A percentile compares a stretch with the other conserved stretches of the same genome.
These are phyloP conservation scores for Epinotia demarniana DNA, from an alignment of 2,888 invertebrate species.

Conservation along the genomic window DNA sequence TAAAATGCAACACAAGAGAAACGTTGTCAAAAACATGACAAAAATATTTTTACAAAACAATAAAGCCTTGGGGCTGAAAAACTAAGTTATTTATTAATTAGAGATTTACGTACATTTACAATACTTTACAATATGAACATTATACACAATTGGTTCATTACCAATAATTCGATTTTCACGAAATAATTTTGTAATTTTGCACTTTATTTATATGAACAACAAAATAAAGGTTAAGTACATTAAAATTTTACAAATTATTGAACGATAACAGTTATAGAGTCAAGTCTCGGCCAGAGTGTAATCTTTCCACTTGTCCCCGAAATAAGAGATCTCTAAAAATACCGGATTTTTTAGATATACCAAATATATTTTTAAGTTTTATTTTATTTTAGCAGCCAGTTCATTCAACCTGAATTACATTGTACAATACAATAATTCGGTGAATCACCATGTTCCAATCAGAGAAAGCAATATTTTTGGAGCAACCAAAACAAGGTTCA, in stretches of 20 bases:
- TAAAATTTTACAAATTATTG: constrained; percentile 26
- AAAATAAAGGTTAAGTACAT: constrained; percentile 47
- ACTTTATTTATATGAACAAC: constrained; percentile 62
- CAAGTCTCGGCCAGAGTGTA: constrained; percentile 1
- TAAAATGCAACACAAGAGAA: constrained; percentile 77
- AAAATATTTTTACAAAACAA: constrained; percentile 65
- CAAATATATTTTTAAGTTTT: neutral
- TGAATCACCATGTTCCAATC: neutral
- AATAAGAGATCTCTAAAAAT: neutral
- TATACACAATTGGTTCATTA: constrained; percentile 38
- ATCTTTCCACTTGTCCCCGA: neutral
- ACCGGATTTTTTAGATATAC: neutral
- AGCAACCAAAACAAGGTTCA: neutral
- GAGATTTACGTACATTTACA: constrained; percentile 44
- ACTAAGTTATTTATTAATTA: constrained; percentile 37
- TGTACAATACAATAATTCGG: too few relatives aligned
- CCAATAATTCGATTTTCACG: constrained; percentile 22
- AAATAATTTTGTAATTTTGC: constrained; percentile 50
- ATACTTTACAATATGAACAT: constrained; percentile 45
- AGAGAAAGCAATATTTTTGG: neutral
- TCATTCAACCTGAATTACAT: neutral
- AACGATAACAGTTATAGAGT: neutral
- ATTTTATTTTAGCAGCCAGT: neutral
- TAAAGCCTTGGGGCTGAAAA: constrained; percentile 41
- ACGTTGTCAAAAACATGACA: constrained; percentile 67